Evolutionary conservation across 1,140 invertebrate genomes (phyloP).

Genomic region (Carposina sasakii): DNA sequence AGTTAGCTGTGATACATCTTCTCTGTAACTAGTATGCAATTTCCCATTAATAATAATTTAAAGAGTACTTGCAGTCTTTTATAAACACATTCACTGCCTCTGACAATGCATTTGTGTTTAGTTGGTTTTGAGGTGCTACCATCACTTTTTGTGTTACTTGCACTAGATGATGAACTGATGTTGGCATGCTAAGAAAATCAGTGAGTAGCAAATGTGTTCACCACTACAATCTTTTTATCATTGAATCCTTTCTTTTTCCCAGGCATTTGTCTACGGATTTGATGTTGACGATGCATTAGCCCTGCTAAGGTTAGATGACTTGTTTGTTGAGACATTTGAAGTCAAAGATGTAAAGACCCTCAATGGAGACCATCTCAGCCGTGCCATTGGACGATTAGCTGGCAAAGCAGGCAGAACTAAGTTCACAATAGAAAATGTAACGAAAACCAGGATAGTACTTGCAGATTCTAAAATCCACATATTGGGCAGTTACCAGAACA

Average conservation of each 20-base stretch:
- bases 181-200: too few relatives aligned
- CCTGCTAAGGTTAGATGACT: conserved; percentile 94
- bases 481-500: conserved; percentile 98
- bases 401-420: conserved; percentile 98
- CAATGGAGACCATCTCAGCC: conserved; percentile 95
- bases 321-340: conserved; percentile 98
- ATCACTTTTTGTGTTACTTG: too few relatives aligned
- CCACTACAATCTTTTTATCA: too few relatives aligned
- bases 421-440: conserved; percentile 99
- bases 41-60: too few relatives aligned
- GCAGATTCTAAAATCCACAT: conserved; percentile 98
- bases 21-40: too few relatives aligned
- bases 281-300: conserved; percentile 98
- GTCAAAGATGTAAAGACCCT: conserved; percentile 97
- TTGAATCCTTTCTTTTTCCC: conserved; percentile 31
- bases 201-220: too few relatives aligned
- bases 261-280: conserved; percentile 96
- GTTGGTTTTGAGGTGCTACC: too few relatives aligned
- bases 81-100: too few relatives aligned
- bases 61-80: too few relatives aligned
- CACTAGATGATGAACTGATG: too few relatives aligned
- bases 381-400: conserved; percentile 96
- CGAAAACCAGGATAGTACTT: conserved; percentile 98
- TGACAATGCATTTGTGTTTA: too few relatives aligned
- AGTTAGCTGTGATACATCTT: too few relatives aligned